Percentiles rank a stretch among this genome's conserved stretches.
Conservation (phyloP, 2,797 vertebrate species). For the Momotus momota region DNA sequence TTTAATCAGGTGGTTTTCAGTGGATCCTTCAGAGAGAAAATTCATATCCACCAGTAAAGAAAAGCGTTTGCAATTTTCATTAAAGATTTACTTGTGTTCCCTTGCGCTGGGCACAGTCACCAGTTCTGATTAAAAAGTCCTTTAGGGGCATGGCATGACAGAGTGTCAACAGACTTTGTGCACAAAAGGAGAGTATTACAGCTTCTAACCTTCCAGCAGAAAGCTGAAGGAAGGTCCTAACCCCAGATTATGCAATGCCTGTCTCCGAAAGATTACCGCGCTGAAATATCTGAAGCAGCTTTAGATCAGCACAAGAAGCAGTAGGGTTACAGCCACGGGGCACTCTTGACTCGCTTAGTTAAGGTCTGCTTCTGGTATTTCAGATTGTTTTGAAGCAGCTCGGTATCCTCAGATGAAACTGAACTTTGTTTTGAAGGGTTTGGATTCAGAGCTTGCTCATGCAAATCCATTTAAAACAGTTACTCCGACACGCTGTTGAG, state of each 20-base stretch:
- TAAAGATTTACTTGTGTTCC: constrained; percentile 16
- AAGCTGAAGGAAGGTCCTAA: not conserved
- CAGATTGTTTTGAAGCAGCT: not conserved
- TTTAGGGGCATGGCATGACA: not conserved
- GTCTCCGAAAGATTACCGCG: not conserved
- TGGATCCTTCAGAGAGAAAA: constrained; percentile 13
- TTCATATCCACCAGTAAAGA: not conserved
- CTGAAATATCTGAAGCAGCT: not conserved
- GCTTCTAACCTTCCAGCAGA: not conserved
- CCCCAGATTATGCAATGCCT: not conserved
- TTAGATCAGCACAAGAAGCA: not conserved
- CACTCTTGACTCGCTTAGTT: not conserved
- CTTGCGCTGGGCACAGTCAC: not conserved
- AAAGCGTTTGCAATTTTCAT: constrained; percentile 1
- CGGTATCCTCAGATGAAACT: not conserved
- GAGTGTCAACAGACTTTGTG: not conserved
- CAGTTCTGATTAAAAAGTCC: not conserved
- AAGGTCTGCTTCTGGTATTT: not conserved
- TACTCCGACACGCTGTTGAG: not conserved
- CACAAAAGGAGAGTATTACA: not conserved
- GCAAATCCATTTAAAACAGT: not conserved
- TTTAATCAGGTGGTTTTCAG: constrained; percentile 11
- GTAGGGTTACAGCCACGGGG: not conserved
- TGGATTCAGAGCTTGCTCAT: not conserved
- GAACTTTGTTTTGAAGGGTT: not conserved